Base-by-base conservation (phyloP, 2,888 invertebrate species). In the Phlogophora meticulosa region DNA sequence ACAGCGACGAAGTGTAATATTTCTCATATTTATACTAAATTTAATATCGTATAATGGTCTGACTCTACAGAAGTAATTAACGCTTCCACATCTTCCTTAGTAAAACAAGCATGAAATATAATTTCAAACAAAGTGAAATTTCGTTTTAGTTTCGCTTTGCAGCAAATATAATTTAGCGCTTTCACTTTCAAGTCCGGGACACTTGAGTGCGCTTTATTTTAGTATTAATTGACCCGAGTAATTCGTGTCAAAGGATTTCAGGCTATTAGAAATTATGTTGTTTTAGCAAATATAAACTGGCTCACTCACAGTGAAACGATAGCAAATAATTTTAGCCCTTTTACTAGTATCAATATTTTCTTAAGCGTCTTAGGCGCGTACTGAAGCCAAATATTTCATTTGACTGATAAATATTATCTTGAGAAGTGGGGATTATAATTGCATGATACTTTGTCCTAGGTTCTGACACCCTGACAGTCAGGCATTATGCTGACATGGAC, bases 61-160 rank as follows among this genome's bases (percentile, higher is more conserved):
- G 11, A 53, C 57, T 55, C 46, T 58, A 57, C 20, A 52, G 40
- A 48, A 73, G 60, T 66, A 73, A 83, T 79, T 76, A 73, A 73
- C 63, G 52, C 72, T 74, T 71, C 42, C 62, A 58, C 61, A 72
- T 72, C 63, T 68, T 64, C 55, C 63, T 46, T 32, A 67, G 52
- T 42, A 82, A 83, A 76, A 82, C 59, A 78, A 74, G 65, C 67
- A 66, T 72, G 72, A 82, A 82, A 82, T 76, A 67, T 62, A 79
- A 82, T 82, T 72, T 76, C 62, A 70, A 72, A 81, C 69, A 76
- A 82, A 66, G 65, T 80, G 65, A 67, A 81, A 76, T 76, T 72
- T 62, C 63, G 36, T 65, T 72, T 72, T 60, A 61, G 76, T 69
- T 73, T 64, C 32, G 24, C 64, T 64, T 45, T 28, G 34, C 58